Conservation (phyloP, 1,140 invertebrate genomes). For the Portunus trituberculatus region DNA sequence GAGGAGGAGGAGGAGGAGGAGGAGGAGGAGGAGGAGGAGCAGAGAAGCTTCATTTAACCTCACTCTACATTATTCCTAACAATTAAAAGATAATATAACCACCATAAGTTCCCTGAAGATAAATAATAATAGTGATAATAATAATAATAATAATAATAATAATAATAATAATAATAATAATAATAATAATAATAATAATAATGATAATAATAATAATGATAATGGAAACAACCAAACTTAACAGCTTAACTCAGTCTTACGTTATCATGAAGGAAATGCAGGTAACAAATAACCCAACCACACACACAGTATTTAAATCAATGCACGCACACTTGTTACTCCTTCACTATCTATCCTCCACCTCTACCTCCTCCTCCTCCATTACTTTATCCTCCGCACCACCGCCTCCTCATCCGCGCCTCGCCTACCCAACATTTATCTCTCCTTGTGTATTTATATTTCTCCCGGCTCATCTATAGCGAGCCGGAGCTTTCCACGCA, state of each 20-base stretch:
- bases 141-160: not conserved
- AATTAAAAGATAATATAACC: no score
- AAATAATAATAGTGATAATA: not conserved
- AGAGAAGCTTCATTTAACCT: no score
- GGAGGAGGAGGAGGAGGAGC: no score
- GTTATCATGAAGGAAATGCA: not conserved
- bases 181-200: slow-evolving; percentile 16
- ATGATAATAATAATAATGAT: not conserved
- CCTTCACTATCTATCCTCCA: not conserved
- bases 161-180: slow-evolving; percentile 2
- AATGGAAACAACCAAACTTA: no score
- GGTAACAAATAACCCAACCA: not conserved
- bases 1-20: no score
- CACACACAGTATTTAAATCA: not conserved
- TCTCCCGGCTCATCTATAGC: not conserved
- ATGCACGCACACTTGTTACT: not conserved
- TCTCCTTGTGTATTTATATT: slow-evolving; percentile 23
- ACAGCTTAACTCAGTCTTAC: not conserved
- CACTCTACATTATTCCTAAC: no score
- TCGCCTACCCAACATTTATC: not conserved
- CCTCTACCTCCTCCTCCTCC: not conserved
- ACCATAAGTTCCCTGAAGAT: no score
- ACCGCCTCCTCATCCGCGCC: not conserved
- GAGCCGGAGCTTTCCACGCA: not conserved
- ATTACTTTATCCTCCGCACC: not conserved